These are phyloP conservation scores for Clarias magur DNA, from an alignment of 2,113 vertebrate genomes.

Conservation along the genomic window DNA sequence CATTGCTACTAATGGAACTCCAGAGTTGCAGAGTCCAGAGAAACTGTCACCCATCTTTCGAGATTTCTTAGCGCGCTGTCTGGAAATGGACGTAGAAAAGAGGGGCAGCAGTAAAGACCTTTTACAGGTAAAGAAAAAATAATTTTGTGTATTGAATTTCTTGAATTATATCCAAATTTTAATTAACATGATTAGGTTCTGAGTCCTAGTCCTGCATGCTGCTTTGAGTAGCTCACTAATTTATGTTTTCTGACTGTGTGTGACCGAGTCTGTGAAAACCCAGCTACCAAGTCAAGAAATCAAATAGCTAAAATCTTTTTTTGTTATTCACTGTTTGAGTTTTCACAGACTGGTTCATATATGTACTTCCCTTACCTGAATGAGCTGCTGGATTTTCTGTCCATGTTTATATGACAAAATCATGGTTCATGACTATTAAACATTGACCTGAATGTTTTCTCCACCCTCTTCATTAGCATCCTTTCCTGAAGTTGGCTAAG, in stretches of 20 bases:
- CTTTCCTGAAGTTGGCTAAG: slow-evolving; percentile 97
- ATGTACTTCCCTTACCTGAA: background rate
- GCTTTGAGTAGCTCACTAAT: background rate
- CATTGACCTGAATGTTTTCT: slow-evolving; percentile 31
- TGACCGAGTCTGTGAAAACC: no score
- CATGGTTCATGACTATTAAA: background rate
- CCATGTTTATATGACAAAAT: background rate
- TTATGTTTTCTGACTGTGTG: no score
- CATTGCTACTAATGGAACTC: slow-evolving; percentile 97
- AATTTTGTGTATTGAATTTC: background rate
- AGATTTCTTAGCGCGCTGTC: slow-evolving; percentile 92
- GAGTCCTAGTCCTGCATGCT: background rate
- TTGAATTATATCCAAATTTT: background rate
- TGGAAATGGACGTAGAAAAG: slow-evolving; percentile 99
- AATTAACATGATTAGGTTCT: background rate
- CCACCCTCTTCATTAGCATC: slow-evolving; percentile 75
- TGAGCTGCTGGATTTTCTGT: background rate
- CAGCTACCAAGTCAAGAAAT: no score
- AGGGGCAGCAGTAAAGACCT: slow-evolving; percentile 94
- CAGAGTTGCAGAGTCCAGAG: slow-evolving; percentile 96
- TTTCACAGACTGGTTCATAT: no score
- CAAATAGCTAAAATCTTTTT: no score
- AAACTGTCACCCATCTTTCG: slow-evolving; percentile 95
- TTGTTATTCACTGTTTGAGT: no score
- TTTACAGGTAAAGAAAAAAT: slow-evolving; percentile 79